phyloP scores from a whole-genome alignment of 2,113 vertebrate species.

The Corythaixoides concolor region DNA sequence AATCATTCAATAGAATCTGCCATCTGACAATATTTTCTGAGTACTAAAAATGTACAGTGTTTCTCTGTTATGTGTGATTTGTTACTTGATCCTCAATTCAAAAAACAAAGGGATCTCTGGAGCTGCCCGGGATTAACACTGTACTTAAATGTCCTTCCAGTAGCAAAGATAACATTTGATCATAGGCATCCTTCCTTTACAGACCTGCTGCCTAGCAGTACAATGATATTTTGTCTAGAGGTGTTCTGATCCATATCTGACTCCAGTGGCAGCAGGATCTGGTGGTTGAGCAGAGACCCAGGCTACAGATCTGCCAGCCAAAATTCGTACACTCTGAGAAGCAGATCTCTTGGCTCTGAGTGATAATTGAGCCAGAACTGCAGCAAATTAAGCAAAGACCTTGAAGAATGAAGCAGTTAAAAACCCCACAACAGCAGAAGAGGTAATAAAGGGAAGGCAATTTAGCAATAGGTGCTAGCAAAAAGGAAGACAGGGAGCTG shows the following conservation, averaged over 20 bases:
- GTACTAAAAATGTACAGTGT: neutral
- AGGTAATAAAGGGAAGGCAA: constrained; percentile 24
- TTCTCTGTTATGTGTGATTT: neutral
- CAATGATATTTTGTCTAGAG: neutral
- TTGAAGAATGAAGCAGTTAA: constrained; percentile 38
- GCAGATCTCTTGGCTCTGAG: neutral
- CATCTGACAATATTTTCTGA: neutral
- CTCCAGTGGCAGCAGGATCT: neutral
- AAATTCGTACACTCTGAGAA: neutral
- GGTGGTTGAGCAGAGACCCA: neutral
- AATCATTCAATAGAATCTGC: neutral
- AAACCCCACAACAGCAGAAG: constrained; percentile 23
- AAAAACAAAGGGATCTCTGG: neutral
- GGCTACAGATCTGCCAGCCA: neutral
- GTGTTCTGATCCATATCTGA: neutral
- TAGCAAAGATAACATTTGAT: neutral
- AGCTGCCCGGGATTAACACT: neutral
- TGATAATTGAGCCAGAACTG: constrained; percentile 4
- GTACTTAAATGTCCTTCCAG: neutral
- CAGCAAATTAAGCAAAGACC: constrained; percentile 35
- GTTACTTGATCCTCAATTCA: neutral
- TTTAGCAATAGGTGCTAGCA: constrained; percentile 5
- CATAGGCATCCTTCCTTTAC: neutral
- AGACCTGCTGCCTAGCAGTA: neutral
- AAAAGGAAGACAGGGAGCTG: constrained; percentile 22